phyloP scores from a whole-genome alignment of 2,888 invertebrate species.

The Watsonalla binaria region DNA sequence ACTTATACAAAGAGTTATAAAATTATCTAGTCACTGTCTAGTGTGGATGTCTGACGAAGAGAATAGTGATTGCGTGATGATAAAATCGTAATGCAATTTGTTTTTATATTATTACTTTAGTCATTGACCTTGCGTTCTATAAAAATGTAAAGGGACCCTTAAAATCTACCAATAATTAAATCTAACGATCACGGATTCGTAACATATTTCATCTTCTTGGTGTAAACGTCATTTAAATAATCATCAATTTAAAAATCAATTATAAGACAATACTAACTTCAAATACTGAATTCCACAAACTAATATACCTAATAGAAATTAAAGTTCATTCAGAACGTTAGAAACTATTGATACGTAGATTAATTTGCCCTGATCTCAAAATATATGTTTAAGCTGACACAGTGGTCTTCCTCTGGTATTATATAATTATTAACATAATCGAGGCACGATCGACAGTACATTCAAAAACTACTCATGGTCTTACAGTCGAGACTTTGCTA shows the following conservation, averaged over 20 bases:
- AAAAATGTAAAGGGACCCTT: neutral
- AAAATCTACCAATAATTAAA: neutral
- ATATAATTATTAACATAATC: neutral
- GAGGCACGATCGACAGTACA: too few relatives aligned
- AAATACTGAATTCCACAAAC: too few relatives aligned
- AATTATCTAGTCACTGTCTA: constrained; percentile 47
- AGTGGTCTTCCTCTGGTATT: constrained; percentile 21
- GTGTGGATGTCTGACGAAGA: constrained; percentile 20
- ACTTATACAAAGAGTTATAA: constrained; percentile 18
- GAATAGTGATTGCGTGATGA: constrained; percentile 9
- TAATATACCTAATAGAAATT: too few relatives aligned
- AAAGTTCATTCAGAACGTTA: neutral
- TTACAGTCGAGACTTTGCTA: too few relatives aligned
- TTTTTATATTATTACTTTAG: neutral
- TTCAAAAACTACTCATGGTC: too few relatives aligned
- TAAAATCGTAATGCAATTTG: neutral
- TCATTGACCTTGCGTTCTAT: constrained; percentile 6
- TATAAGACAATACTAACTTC: too few relatives aligned
- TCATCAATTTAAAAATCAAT: too few relatives aligned
- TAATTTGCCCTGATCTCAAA: constrained; percentile 20
- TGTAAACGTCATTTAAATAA: too few relatives aligned
- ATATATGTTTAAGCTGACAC: constrained; percentile 15
- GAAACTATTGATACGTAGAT: neutral
- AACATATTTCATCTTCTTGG: too few relatives aligned
- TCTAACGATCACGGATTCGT: too few relatives aligned